Conservation (phyloP, 2,113 vertebrate species). For the Otus sunia region DNA sequence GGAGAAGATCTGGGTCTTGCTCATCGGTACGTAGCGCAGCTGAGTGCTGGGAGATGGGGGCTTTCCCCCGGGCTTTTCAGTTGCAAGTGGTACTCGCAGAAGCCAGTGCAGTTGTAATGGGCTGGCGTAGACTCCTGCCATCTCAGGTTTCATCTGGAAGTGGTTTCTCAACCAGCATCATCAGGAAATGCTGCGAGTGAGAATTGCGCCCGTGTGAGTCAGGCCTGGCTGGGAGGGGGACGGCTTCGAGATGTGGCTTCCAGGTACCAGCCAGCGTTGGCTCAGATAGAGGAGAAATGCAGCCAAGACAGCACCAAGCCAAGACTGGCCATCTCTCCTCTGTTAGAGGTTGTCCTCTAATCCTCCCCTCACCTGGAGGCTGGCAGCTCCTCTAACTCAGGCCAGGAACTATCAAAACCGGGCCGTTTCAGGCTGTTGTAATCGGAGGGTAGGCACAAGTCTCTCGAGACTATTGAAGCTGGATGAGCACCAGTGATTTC, state of each 20-base stretch:
- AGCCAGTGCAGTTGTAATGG: not conserved
- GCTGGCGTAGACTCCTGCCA: not conserved
- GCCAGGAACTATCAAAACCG: accelerated
- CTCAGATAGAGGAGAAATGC: not conserved
- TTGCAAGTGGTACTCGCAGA: not conserved
- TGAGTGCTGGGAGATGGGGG: accelerated
- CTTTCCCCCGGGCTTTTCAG: accelerated
- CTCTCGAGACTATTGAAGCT: accelerated
- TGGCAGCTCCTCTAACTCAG: not conserved
- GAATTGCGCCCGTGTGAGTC: accelerated
- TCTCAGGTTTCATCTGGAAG: not conserved
- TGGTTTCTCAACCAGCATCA: accelerated
- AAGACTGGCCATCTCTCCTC: not conserved
- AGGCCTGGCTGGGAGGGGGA: not conserved
- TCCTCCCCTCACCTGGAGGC: not conserved
- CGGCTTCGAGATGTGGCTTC: not conserved
- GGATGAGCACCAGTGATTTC: not conserved
- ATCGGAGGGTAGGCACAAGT: accelerated
- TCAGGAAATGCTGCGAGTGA: accelerated
- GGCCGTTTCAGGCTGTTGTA: accelerated
- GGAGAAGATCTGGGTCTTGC: not conserved
- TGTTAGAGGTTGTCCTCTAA: not conserved
- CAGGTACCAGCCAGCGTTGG: not conserved
- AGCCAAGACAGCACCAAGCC: not conserved
- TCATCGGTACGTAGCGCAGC: accelerated